These are phyloP conservation scores for Gorsachius goisagi DNA, from an alignment of 2,113 vertebrate species.

Conservation along the genomic window DNA sequence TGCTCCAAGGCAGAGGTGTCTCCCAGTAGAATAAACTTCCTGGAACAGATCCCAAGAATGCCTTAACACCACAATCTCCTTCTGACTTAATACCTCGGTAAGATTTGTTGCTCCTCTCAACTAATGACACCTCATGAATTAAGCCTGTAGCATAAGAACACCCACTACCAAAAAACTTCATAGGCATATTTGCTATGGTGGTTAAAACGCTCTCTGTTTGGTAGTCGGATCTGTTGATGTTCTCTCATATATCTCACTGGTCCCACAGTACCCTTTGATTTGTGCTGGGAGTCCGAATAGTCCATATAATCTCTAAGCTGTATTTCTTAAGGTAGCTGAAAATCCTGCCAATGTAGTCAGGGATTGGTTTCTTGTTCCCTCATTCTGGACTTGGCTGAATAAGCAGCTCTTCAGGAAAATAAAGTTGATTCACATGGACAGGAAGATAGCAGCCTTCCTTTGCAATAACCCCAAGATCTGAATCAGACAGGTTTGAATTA, in stretches of 20 bases:
- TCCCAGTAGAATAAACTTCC: background rate
- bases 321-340: background rate
- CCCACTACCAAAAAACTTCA: background rate
- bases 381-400: background rate
- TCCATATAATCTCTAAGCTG: background rate
- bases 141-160: background rate
- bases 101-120: background rate
- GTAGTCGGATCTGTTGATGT: background rate
- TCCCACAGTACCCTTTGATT: background rate
- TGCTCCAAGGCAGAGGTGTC: background rate
- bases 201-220: background rate
- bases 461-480: background rate
- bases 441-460: background rate
- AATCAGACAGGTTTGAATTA: background rate
- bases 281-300: background rate
- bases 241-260: background rate
- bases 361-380: background rate
- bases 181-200: background rate
- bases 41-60: background rate
- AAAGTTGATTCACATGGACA: background rate
- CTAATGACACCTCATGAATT: background rate
- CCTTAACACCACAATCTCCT: background rate
- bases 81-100: background rate
- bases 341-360: background rate
- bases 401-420: background rate